Evolutionary conservation across 1,140 invertebrate genomes (phyloP).

Genomic region (Coenobita brevimanus): DNA sequence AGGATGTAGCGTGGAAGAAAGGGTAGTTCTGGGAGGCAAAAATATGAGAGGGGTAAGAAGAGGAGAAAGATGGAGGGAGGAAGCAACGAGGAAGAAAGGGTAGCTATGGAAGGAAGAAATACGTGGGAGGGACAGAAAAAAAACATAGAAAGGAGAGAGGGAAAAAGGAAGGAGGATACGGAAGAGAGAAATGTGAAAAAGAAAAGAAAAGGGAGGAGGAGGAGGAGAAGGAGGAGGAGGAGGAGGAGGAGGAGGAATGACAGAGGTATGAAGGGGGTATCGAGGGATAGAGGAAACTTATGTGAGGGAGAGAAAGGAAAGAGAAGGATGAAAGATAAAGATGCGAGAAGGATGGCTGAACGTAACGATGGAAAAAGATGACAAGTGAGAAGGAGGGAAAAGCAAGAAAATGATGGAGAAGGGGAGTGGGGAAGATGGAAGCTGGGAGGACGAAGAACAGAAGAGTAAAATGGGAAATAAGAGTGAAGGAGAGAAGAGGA

Average conservation of each 20-base stretch:
- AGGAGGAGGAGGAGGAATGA: background rate
- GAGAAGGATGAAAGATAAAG: background rate
- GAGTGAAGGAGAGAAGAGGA: background rate
- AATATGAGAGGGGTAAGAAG: background rate
- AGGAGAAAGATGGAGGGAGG: background rate
- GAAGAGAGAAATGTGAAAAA: background rate
- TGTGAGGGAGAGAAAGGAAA: background rate
- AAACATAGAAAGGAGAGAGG: background rate
- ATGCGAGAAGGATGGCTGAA: too few relatives aligned
- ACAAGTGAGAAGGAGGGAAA: too few relatives aligned
- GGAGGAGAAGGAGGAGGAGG: background rate
- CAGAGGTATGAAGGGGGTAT: too few relatives aligned
- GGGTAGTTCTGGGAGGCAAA: too few relatives aligned
- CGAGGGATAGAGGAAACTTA: too few relatives aligned
- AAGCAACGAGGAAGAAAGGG: background rate
- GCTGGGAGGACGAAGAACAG: too few relatives aligned
- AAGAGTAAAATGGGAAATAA: too few relatives aligned
- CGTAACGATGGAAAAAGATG: too few relatives aligned
- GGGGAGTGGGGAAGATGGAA: too few relatives aligned
- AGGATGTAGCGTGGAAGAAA: too few relatives aligned
- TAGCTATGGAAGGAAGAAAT: background rate
- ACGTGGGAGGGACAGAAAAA: background rate
- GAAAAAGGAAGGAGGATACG: background rate
- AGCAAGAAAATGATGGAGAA: too few relatives aligned
- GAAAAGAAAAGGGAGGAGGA: background rate